Evolutionary conservation across 2,797 vertebrate species (phyloP).

Genomic region (Botia kubotai): DNA sequence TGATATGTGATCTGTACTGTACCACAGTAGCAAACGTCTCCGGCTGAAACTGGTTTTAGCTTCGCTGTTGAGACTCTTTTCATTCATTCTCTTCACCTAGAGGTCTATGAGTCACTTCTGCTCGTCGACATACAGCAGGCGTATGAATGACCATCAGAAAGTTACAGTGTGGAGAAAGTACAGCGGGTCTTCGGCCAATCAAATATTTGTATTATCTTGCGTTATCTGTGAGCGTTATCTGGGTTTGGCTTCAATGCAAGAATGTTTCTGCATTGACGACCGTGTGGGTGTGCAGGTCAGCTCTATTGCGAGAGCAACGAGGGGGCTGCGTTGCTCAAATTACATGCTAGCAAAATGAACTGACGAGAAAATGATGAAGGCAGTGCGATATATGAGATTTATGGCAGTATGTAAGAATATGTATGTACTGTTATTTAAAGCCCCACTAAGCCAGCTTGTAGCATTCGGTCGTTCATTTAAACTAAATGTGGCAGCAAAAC

Average conservation of each 20-base stretch:
- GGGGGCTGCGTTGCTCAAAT: not conserved
- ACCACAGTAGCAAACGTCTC: not conserved
- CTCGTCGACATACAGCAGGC: not conserved
- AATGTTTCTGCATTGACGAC: not conserved
- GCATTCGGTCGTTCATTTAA: not conserved
- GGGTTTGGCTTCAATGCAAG: too few relatives aligned
- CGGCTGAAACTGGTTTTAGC: constrained; percentile 3
- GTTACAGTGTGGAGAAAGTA: not conserved
- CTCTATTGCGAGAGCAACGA: not conserved
- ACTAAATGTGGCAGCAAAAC: not conserved
- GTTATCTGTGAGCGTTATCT: constrained; percentile 11
- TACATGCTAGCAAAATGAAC: not conserved
- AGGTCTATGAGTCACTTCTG: too few relatives aligned
- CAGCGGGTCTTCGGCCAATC: not conserved
- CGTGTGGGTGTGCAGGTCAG: not conserved
- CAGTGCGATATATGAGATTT: not conserved
- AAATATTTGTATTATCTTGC: not conserved
- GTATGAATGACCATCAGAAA: not conserved
- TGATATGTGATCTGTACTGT: not conserved
- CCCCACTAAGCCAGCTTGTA: not conserved
- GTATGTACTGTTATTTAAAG: not conserved
- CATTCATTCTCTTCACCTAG: not conserved
- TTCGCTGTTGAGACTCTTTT: not conserved
- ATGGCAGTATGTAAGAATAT: not conserved
- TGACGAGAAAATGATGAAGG: not conserved